Evolutionary conservation across 2,113 vertebrate species (phyloP), one percentile per base, ranked within the genome.

Genomic region (Hypomesus transpacificus): DNA sequence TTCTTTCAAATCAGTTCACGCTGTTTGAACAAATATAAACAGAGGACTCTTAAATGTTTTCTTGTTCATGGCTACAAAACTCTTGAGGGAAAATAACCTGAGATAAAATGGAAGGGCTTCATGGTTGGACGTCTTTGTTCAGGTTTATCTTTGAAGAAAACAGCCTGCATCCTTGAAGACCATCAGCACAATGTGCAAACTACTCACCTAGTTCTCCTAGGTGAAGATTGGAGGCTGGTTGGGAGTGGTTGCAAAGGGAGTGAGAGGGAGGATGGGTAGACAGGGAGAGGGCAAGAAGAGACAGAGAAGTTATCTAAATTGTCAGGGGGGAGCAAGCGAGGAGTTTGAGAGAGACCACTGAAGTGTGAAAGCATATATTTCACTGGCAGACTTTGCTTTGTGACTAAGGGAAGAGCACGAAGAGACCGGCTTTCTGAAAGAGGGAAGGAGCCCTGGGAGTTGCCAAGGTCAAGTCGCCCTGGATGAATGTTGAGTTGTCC

Each of bases 341-440:
- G 77, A 65, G 63, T 20, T 65, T 73, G 68, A 73, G 62, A 74
- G 72, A 80, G 84, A 74, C 75, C 82, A 81, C 69, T 77, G 72
- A 75, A 78, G 84, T 87, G 82, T 84, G 80, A 86, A 85, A 85
- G 77, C 70, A 82, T 82, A 83, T 86, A 83, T 80, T 51, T 78
- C 73, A 74, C 78, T 73, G 66, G 75, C 71, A 70, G 51, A 57
- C 73, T 3, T 18, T 31, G 72, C 74, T 83, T 78, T 85, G 74
- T 82, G 71, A 79, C 75, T 77, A 66, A 69, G 68, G 74, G 71
- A 73, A 20, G 16, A 56, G 17, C 16, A 56, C 16, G 11, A 20
- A 18, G 54, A 18, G 4, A 34, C 31, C 31, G 39, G 39, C 39
- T 46, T 46, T 46, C 39, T 46, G 39, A 46, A 39, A 50, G 21